phyloP scores from a whole-genome alignment of 30 jellyfish, hydroid and myxozoan species.

The Aurelia sp. region DNA sequence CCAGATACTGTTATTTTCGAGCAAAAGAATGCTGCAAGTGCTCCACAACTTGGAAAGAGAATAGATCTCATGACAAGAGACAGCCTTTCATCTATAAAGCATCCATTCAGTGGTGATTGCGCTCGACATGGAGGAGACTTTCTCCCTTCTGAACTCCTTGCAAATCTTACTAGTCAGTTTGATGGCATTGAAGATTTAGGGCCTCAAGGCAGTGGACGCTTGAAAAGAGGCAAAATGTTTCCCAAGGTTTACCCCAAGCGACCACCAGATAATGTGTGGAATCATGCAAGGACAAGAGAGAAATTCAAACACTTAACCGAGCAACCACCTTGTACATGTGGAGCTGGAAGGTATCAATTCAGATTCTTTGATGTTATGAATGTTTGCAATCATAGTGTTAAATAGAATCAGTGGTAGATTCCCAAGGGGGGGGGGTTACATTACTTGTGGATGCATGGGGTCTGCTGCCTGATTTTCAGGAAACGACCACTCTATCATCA shows the following conservation, averaged over 20 bases:
- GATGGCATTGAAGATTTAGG: conserved; percentile 73
- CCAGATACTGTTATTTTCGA: not conserved
- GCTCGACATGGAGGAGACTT: conserved; percentile 55
- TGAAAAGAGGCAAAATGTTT: conserved; percentile 33
- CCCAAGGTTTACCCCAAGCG: conserved; percentile 61
- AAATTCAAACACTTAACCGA: conserved; percentile 85
- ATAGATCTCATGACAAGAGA: conserved; percentile 23
- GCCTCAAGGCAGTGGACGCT: conserved; percentile 52
- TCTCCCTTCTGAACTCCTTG: conserved; percentile 80
- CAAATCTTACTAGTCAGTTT: conserved; percentile 61
- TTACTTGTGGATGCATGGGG: too few relatives aligned
- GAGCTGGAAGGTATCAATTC: conserved; percentile 91
- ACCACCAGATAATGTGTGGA: conserved; percentile 87
- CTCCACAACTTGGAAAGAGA: not conserved
- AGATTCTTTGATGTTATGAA: too few relatives aligned
- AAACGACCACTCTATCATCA: too few relatives aligned
- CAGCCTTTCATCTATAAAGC: conserved; percentile 26
- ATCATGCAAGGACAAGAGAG: conserved; percentile 77
- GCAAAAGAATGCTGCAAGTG: not conserved
- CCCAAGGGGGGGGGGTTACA: too few relatives aligned
- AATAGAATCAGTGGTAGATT: too few relatives aligned
- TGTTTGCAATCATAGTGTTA: too few relatives aligned
- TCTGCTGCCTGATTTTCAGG: too few relatives aligned
- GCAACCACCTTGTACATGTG: conserved; percentile 96
- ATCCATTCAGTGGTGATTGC: conserved; percentile 49